A percentile compares a stretch with the other conserved stretches of the same genome.
Conservation (phyloP, 2,888 invertebrate genomes). For the Escarpia spicata region DNA sequence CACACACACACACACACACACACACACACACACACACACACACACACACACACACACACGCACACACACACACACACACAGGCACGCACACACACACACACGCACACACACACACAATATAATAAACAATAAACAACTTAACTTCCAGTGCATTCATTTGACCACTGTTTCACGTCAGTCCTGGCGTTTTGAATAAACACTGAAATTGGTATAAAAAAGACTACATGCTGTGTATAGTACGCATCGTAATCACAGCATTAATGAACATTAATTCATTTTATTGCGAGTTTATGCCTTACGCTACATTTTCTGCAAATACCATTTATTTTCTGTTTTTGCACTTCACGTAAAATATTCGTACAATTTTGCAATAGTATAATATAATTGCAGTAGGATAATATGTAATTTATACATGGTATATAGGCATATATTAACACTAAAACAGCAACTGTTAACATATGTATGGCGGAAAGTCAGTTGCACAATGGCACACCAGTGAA, state of each 20-base stretch:
- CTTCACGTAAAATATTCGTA: neutral
- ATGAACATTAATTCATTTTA: neutral
- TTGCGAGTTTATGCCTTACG: neutral
- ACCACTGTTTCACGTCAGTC: no score
- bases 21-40: no score
- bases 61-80: no score
- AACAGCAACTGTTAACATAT: neutral
- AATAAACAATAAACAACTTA: no score
- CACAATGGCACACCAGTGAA: neutral
- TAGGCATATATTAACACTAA: neutral
- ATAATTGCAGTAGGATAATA: neutral
- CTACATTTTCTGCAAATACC: neutral
- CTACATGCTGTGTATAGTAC: no score
- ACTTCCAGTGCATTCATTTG: no score
- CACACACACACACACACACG: no score
- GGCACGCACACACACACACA: no score
- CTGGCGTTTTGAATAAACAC: no score
- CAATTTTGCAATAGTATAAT: neutral
- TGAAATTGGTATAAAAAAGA: no score
- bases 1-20: no score
- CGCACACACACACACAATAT: no score
- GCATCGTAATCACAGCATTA: neutral
- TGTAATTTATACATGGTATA: neutral
- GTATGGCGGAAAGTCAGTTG: neutral
- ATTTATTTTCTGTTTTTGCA: neutral